Evolutionary conservation across 64 coral and sea anemone species (phyloP).

Genomic region (Dendrophyllia cribrosa): DNA sequence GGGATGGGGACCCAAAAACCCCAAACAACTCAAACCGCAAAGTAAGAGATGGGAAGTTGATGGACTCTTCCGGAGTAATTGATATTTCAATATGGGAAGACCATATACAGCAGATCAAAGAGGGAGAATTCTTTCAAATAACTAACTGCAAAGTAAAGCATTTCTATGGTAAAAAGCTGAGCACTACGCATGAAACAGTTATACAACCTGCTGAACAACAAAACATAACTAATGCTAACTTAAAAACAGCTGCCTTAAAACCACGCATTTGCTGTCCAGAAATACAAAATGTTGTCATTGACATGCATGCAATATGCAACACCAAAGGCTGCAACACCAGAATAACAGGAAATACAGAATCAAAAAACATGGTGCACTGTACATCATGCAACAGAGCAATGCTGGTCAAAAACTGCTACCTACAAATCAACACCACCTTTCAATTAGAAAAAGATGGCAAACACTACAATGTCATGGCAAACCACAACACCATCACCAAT

Average conservation of each 20-base stretch:
- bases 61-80: constrained; percentile 47
- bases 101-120: constrained; percentile 33
- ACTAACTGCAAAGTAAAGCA: constrained; percentile 45
- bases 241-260: constrained; percentile 11
- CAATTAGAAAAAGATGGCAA: constrained; percentile 61
- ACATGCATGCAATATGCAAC: constrained; percentile 57
- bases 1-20: constrained; percentile 36
- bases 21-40: no score
- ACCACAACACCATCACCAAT: constrained; percentile 4
- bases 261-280: constrained; percentile 56
- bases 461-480: constrained; percentile 50
- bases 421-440: constrained; percentile 53
- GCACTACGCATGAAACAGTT: constrained; percentile 21
- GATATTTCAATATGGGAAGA: constrained; percentile 59
- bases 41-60: no score
- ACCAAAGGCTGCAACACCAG: constrained; percentile 21
- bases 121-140: constrained; percentile 49
- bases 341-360: no score
- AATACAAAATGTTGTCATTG: constrained; percentile 56
- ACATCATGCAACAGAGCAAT: constrained; percentile 60
- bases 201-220: constrained; percentile 24
- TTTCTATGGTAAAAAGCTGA: constrained; percentile 41
- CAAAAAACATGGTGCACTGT: constrained; percentile 49
- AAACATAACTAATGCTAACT: constrained; percentile 35
- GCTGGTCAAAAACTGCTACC: constrained; percentile 49